phyloP scores from a whole-genome alignment of 2,888 invertebrate genomes.

The Xanthia icteritia region DNA sequence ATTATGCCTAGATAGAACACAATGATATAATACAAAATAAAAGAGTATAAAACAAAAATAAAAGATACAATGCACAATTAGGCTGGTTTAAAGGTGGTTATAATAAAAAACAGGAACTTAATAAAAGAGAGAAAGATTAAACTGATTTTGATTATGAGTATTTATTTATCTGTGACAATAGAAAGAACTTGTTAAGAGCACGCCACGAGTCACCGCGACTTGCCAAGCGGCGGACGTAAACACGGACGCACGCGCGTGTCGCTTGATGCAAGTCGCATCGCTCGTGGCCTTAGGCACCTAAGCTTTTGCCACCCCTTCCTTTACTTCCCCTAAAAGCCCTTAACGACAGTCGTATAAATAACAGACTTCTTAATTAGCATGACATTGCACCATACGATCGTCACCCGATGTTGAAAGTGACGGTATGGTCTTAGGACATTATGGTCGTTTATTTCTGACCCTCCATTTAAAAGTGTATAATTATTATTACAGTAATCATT shows the following conservation, averaged over 20 bases:
- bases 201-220: no score
- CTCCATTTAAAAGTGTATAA: constrained; percentile 72
- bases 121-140: no score
- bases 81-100: no score
- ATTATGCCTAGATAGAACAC: no score
- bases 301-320: neutral
- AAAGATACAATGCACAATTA: no score
- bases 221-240: no score
- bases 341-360: constrained; percentile 54
- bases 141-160: no score
- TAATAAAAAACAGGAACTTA: no score
- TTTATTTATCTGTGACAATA: no score
- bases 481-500: constrained; percentile 74
- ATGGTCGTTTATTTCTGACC: constrained; percentile 59
- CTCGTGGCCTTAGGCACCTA: neutral
- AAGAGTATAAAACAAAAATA: no score
- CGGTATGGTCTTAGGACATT: constrained; percentile 58
- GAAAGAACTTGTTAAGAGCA: no score
- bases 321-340: neutral
- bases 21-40: no score
- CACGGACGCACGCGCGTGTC: neutral
- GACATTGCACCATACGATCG: constrained; percentile 72
- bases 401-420: constrained; percentile 47
- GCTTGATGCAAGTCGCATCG: neutral
- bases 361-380: constrained; percentile 77